Evolutionary conservation across 2,888 invertebrate genomes (phyloP), one percentile per base, ranked within the genome.

Genomic region (Plagiodera versicolora): DNA sequence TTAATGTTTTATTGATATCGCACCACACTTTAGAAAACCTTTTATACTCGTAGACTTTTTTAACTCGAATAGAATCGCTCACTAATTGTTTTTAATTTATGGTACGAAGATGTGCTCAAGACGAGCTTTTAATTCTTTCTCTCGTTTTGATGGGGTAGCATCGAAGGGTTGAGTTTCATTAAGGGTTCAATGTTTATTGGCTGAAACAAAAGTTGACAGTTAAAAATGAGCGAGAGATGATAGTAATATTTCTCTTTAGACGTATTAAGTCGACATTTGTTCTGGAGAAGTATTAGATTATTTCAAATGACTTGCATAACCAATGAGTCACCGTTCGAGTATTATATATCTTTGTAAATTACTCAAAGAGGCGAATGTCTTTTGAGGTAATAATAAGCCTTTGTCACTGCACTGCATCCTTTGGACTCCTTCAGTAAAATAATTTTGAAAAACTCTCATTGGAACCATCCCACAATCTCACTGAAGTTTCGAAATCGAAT

Each of bases 51-150:
- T 39, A 39, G 39, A 39, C 14, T 39, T 39, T 14, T 39, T 14
- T 14, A 39, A 39, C 39, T n/a, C 39, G n/a, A 14, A 3, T 39
- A 39, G 39, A 39, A 39, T 39, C 39, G 39, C 39, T 39, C 39
- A 39, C 39, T 39, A 39, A 39, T 39, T 39, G 39, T 39, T 14
- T 44, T 39, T 9, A 53, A 53, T 53, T 53, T 53, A 53, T 53
- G 53, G 14, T 53, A 28, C 44, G 24, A 16, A 19, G 44, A 28
- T 53, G 53, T 53, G 53, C 44, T 45, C 44, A 44, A 24, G 53
- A 53, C 18, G 44, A 44, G 53, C 44, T 53, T 24, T 53, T 53
- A 53, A 53, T 53, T 53, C 39, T 39, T 39, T 53, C 44, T 53
- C 35, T 39, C 30, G 39, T 18, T n/a, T 51, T 17, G 53, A 53